phyloP scores from a whole-genome alignment of 92 coral and sea anemone genomes.

The Umimayanthus kanabou region DNA sequence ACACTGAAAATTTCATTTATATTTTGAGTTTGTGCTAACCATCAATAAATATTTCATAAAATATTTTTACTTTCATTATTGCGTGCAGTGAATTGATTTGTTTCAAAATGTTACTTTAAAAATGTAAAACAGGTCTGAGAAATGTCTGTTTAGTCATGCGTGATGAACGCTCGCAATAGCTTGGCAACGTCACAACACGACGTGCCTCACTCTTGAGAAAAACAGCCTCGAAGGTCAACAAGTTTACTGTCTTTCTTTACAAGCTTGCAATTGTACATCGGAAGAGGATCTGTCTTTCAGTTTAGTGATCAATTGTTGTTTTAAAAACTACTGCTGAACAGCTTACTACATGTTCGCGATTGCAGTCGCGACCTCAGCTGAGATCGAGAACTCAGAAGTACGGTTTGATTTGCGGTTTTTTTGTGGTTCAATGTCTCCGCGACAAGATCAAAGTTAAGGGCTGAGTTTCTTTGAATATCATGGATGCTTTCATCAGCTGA shows the following conservation, averaged over 20 bases:
- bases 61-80: no score
- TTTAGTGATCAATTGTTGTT: neutral
- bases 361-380: neutral
- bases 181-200: neutral
- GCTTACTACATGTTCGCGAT: no score
- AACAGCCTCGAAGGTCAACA: neutral
- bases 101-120: neutral
- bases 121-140: neutral
- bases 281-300: neutral
- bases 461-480: neutral
- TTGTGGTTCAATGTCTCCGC: neutral
- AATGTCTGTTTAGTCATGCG: neutral
- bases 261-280: neutral
- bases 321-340: neutral
- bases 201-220: neutral
- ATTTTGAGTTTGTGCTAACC: neutral
- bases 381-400: neutral
- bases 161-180: neutral
- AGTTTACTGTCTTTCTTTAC: neutral
- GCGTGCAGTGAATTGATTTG: neutral
- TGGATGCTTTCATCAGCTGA: neutral
- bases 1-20: no score
- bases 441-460: neutral
- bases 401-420: neutral
- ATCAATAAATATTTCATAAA: no score